phyloP scores from a whole-genome alignment of 2,113 vertebrate species.

The Cyprinodon tularosa region DNA sequence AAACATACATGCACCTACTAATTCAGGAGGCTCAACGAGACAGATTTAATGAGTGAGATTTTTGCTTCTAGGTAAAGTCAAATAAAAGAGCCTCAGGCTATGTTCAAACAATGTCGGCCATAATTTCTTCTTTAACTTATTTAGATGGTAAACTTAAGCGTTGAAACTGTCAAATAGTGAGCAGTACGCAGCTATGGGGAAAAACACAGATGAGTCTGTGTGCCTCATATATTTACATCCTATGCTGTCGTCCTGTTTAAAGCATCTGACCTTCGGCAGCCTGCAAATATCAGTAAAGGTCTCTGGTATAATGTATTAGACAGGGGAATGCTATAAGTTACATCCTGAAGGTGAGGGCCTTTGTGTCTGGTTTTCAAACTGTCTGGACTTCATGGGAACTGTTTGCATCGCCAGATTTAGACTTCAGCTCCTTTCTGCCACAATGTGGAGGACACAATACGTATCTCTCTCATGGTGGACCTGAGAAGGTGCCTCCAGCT shows the following conservation, averaged over 20 bases:
- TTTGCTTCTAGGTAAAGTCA: conserved; percentile 29
- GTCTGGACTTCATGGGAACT: conserved; percentile 62
- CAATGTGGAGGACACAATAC: conserved; percentile 56
- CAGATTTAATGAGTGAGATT: conserved; percentile 48
- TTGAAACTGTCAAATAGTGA: conserved; percentile 45
- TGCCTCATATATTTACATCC: conserved; percentile 53
- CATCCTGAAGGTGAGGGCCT: conserved; percentile 47
- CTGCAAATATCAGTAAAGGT: conserved; percentile 68
- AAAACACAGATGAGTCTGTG: conserved; percentile 36
- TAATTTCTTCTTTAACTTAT: conserved; percentile 36
- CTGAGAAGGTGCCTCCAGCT: conserved; percentile 51
- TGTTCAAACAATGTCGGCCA: conserved; percentile 35
- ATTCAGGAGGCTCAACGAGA: conserved; percentile 31
- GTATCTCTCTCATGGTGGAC: conserved; percentile 50
- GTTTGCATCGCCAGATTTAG: conserved; percentile 41
- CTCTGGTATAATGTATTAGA: conserved; percentile 53
- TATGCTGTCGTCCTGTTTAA: conserved; percentile 43
- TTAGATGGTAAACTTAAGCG: conserved; percentile 52
- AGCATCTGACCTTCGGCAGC: conserved; percentile 60
- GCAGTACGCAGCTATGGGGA: conserved; percentile 20
- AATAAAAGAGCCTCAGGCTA: conserved; percentile 48
- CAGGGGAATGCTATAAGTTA: conserved; percentile 67
- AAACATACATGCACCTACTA: conserved; percentile 2
- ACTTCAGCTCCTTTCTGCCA: conserved; percentile 24
- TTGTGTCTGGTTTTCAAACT: conserved; percentile 37